These are phyloP conservation scores for Phylloscopus trochiloides DNA, from an alignment of 2,113 vertebrate genomes.

Conservation along the genomic window DNA sequence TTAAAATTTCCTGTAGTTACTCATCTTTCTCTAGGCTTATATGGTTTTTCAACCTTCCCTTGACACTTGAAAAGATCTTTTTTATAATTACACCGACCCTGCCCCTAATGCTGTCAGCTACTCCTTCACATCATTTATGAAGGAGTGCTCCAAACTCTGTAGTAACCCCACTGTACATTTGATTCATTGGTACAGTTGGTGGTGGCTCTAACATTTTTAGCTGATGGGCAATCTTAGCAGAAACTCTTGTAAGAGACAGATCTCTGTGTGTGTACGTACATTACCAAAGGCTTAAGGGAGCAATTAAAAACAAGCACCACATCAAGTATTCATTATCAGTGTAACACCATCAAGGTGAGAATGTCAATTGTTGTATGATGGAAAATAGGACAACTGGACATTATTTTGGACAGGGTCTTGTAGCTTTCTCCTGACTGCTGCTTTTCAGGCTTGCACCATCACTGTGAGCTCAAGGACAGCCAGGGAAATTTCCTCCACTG, in stretches of 20 bases:
- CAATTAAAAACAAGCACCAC: not conserved
- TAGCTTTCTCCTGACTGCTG: not conserved
- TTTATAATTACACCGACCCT: not conserved
- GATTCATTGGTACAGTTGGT: not conserved
- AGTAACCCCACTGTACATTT: not conserved
- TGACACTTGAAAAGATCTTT: not conserved
- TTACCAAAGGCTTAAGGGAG: not conserved
- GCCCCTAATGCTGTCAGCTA: not conserved
- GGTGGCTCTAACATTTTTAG: not conserved
- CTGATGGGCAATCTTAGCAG: not conserved
- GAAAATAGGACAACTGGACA: not conserved
- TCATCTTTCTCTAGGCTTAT: not conserved
- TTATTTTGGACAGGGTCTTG: not conserved
- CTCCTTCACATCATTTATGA: not conserved
- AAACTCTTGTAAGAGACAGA: not conserved
- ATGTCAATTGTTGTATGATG: not conserved
- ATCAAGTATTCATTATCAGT: not conserved
- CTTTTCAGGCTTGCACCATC: not conserved
- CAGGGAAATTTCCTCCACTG: not conserved
- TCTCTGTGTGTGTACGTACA: accelerated
- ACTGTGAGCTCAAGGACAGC: not conserved
- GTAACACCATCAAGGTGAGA: not conserved
- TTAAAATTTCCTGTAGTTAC: not conserved
- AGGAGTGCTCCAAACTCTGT: not conserved
- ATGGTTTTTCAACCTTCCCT: not conserved